Evolutionary conservation across 2,888 invertebrate species (phyloP), one percentile per base, ranked within the genome.

Genomic region (Ophion obscuratus): DNA sequence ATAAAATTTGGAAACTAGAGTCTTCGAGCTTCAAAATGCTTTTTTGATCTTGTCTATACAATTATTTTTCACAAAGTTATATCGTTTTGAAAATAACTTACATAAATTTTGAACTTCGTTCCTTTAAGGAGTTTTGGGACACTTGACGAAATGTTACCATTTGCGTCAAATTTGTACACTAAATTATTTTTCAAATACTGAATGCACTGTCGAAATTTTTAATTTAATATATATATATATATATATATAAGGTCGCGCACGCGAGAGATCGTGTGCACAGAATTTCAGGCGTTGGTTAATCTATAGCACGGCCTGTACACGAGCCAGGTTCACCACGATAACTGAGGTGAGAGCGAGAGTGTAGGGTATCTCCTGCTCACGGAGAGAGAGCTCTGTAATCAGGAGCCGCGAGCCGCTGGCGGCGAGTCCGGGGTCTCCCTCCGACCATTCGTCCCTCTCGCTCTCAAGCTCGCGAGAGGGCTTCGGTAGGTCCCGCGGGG

Each of bases 341-440:
- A 90, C 89, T 88, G 91, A 93, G 93, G 92, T 92, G 93, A 93
- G 93, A 93, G 92, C 92, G 92, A 92, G 93, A 93, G 93, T 93
- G 91, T 93, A 90, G 90, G 92, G 84, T 87, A 92, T 91, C 90
- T 89, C 91, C 75, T 88, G 91, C 76, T 68, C 81, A 75, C 75
- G 67, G 81, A 57, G 66, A 81, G 81, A 81, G 92, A 90, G 92
- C 92, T 93, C 94, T 94, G 93, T 94, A 94, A 94, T 94, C 94
- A 94, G 93, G 91, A 91, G 91, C 91, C 90, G 82, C 89, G 85
- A 91, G 92, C 92, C 92, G 92, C 92, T 92, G 88, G 88, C 85
- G 53, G 53, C 70, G 64, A 81, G 77, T 78, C 74, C 74, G 62
- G 61, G 66, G 61, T 67, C 78, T 70, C 68, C 83, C 62, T 57